Evolutionary conservation across 2,113 vertebrate genomes (phyloP).

Genomic region (Scomber japonicus): DNA sequence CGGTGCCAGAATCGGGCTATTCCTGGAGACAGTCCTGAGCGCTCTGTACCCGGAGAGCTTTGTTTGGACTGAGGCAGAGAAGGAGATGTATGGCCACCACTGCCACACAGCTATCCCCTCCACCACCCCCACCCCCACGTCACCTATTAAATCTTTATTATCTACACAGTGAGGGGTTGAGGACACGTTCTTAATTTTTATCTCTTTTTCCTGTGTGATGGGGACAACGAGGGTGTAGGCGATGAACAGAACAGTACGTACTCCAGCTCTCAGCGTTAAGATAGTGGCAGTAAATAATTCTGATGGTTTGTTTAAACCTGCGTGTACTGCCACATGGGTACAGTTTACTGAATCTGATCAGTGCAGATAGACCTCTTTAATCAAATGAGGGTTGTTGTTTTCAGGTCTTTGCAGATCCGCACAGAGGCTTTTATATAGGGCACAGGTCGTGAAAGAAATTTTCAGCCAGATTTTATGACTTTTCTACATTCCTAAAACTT

Average conservation of each 20-base stretch:
- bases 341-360: neutral
- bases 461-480: too few relatives aligned
- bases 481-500: too few relatives aligned
- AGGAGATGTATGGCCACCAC: slow-evolving; percentile 44
- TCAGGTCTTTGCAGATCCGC: too few relatives aligned
- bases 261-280: neutral
- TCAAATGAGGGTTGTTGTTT: too few relatives aligned
- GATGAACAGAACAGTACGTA: slow-evolving; percentile 6
- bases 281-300: slow-evolving; percentile 30
- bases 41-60: slow-evolving; percentile 58
- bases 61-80: slow-evolving; percentile 69
- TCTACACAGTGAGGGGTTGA: slow-evolving; percentile 33
- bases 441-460: too few relatives aligned
- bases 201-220: slow-evolving; percentile 17
- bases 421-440: too few relatives aligned
- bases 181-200: slow-evolving; percentile 21
- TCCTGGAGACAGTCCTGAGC: slow-evolving; percentile 64
- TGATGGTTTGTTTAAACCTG: slow-evolving; percentile 31
- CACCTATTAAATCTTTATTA: slow-evolving; percentile 65
- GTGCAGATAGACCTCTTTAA: too few relatives aligned
- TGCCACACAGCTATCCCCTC: slow-evolving; percentile 38
- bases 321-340: slow-evolving; percentile 11
- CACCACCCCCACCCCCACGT: neutral
- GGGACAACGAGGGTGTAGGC: neutral
- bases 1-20: slow-evolving; percentile 59